phyloP scores from a whole-genome alignment of 2,888 invertebrate species.

The Spodoptera picta region DNA sequence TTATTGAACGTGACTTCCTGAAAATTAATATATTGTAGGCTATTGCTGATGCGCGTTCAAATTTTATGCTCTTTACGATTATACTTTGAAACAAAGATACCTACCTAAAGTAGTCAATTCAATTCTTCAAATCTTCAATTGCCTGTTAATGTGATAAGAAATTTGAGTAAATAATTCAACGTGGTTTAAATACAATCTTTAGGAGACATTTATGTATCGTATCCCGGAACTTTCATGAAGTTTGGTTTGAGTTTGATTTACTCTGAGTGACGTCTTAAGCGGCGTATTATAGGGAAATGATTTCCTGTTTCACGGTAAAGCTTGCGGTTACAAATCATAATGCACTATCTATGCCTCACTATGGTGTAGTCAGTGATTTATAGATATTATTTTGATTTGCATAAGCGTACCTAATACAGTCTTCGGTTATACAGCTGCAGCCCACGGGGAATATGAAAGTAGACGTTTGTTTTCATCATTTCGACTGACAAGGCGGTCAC shows the following conservation, averaged over 20 bases:
- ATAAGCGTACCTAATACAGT: slow-evolving; percentile 36
- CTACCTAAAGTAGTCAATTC: too few species aligned
- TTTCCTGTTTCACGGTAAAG: slow-evolving; percentile 26
- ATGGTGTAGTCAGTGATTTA: slow-evolving; percentile 30
- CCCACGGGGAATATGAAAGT: slow-evolving; percentile 64
- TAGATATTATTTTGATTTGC: slow-evolving; percentile 43
- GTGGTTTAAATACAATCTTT: too few species aligned
- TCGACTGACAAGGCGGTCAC: slow-evolving; percentile 59
- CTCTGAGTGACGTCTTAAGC: background rate
- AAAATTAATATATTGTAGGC: slow-evolving; percentile 1
- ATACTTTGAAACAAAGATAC: too few species aligned
- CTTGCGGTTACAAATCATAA: slow-evolving; percentile 35
- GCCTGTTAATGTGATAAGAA: too few species aligned
- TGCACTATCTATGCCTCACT: slow-evolving; percentile 6
- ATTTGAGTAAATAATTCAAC: too few species aligned
- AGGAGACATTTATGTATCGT: background rate
- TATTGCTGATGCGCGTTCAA: too few species aligned
- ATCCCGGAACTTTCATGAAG: background rate
- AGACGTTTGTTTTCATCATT: slow-evolving; percentile 58
- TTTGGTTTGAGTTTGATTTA: background rate
- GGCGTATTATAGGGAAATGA: slow-evolving; percentile 6
- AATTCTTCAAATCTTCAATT: too few species aligned
- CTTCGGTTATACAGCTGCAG: slow-evolving; percentile 28
- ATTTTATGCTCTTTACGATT: too few species aligned
- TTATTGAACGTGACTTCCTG: slow-evolving; percentile 6